Percentiles rank a stretch among this genome's conserved stretches.
Conservation (phyloP, 1,140 invertebrate species). For the Rhyacophila brunnea region DNA sequence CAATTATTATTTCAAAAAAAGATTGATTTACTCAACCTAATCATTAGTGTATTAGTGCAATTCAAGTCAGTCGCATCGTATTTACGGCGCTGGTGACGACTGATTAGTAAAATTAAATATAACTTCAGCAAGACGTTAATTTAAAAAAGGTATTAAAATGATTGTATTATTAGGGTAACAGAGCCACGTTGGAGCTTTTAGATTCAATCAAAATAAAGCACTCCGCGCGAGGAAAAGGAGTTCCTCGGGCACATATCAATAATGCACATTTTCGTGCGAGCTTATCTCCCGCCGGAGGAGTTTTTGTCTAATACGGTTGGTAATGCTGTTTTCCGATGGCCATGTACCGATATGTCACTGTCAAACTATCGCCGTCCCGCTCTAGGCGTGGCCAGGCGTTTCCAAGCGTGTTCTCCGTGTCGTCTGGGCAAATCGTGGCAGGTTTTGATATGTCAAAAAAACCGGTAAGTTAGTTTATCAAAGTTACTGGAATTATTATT, state of each 20-base stretch:
- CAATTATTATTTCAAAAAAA: too few relatives aligned
- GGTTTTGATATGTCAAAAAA: too few relatives aligned
- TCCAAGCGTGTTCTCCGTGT: conserved; percentile 5
- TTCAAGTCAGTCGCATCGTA: too few relatives aligned
- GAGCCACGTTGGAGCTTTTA: background rate
- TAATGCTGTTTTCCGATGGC: conserved; percentile 36
- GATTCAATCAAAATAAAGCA: background rate
- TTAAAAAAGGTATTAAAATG: too few relatives aligned
- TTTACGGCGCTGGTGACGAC: too few relatives aligned
- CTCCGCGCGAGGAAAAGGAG: background rate
- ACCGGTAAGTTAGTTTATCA: too few relatives aligned
- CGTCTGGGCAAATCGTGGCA: too few relatives aligned
- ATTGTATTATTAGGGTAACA: background rate
- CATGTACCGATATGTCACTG: conserved; percentile 38
- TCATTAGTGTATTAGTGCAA: too few relatives aligned
- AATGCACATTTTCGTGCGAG: conserved; percentile 17
- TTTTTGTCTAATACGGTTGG: conserved; percentile 36
- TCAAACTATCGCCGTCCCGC: conserved; percentile 30
- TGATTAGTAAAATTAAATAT: background rate
- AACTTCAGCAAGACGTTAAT: background rate
- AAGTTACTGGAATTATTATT: too few relatives aligned
- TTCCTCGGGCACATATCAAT: conserved; percentile 15
- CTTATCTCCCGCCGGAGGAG: conserved; percentile 15
- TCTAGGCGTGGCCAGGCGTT: conserved; percentile 18
- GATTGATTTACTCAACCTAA: too few relatives aligned